These are phyloP conservation scores for Anseranas semipalmata DNA, from an alignment of 2,113 vertebrate genomes.

Conservation along the genomic window DNA sequence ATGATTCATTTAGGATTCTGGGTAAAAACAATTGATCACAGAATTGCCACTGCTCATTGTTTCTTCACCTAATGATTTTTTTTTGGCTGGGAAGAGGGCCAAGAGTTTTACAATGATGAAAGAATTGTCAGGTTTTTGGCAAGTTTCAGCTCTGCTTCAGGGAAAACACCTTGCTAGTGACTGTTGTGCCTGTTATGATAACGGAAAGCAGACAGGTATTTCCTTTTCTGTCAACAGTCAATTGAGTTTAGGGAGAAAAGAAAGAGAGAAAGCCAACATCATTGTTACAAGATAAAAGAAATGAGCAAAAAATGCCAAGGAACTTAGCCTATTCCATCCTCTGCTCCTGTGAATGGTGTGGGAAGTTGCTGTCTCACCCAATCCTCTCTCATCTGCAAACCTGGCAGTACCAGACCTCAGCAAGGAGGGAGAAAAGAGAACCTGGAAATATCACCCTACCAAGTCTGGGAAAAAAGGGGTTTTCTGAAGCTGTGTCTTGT, in stretches of 20 bases:
- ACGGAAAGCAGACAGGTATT: neutral
- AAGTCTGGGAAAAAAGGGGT: neutral
- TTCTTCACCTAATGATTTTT: neutral
- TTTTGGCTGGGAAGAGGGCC: neutral
- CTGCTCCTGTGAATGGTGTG: neutral
- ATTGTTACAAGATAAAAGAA: neutral
- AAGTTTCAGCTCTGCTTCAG: neutral
- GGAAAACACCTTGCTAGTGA: neutral
- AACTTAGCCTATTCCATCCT: neutral
- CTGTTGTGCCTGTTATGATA: neutral
- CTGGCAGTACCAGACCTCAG: neutral
- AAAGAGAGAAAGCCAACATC: neutral
- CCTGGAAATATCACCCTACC: neutral
- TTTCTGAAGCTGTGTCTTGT: neutral
- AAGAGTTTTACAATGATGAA: neutral
- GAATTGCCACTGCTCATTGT: neutral
- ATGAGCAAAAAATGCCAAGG: rapidly evolving
- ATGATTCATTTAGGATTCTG: neutral
- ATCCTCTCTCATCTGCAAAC: neutral
- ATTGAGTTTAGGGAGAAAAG: neutral
- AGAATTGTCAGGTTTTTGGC: neutral
- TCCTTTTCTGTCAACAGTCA: neutral
- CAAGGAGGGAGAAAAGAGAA: neutral
- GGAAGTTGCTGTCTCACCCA: neutral
- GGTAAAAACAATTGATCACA: neutral